phyloP scores from a whole-genome alignment of 2,113 vertebrate species.

The Zosterops lateralis region DNA sequence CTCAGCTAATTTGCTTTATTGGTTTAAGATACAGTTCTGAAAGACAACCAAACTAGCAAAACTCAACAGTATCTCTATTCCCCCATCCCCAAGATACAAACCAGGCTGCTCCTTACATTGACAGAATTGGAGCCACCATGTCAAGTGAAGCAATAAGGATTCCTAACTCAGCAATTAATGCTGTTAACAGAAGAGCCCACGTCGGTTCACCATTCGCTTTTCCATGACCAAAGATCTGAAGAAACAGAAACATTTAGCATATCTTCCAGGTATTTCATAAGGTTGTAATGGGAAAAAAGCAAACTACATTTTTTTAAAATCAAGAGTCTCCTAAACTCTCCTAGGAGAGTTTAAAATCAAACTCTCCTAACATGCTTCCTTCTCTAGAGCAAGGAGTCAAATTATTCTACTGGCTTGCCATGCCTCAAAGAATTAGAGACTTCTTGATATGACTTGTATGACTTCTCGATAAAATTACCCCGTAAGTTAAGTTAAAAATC shows the following conservation, averaged over 20 bases:
- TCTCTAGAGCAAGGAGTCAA: neutral
- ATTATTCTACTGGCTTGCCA: neutral
- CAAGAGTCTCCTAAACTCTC: neutral
- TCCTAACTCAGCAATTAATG: slow-evolving; percentile 92
- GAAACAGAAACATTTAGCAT: neutral
- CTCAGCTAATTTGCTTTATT: neutral
- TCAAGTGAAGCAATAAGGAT: slow-evolving; percentile 98
- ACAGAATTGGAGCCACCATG: slow-evolving; percentile 98
- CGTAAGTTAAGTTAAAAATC: neutral
- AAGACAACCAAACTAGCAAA: neutral
- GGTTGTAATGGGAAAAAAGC: neutral
- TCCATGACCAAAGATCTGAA: slow-evolving; percentile 92
- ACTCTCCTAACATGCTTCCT: neutral
- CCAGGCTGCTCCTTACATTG: slow-evolving; percentile 82
- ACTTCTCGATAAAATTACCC: neutral
- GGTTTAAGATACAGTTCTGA: neutral
- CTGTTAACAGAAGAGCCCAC: slow-evolving; percentile 93
- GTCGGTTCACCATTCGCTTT: slow-evolving; percentile 95
- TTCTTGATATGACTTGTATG: neutral
- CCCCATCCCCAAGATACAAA: fast-evolving
- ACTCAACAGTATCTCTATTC: neutral
- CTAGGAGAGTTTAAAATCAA: too few species aligned
- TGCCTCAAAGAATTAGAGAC: neutral
- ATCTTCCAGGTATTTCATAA: neutral
- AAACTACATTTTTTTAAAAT: neutral